phyloP scores from a whole-genome alignment of 2,113 vertebrate species.

The Gavialis gangeticus region DNA sequence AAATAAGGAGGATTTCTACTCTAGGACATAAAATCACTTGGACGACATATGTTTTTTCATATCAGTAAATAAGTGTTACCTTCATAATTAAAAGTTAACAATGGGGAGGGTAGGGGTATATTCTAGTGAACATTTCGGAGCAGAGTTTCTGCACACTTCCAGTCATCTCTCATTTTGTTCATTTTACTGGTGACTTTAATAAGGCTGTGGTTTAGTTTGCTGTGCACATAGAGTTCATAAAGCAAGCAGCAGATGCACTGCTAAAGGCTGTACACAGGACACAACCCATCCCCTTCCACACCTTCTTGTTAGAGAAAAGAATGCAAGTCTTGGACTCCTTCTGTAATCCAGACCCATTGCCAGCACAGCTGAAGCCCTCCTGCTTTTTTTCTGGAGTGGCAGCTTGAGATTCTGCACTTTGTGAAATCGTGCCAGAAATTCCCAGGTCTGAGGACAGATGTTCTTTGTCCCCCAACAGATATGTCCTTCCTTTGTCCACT shows the following conservation, averaged over 20 bases:
- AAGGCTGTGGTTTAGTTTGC: background rate
- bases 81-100: constrained; percentile 1
- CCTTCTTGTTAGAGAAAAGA: background rate
- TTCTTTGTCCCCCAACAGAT: constrained; percentile 64
- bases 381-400: constrained; percentile 46
- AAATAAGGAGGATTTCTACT: background rate
- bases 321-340: background rate
- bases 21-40: background rate
- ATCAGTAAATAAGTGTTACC: background rate
- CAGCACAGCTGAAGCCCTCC: background rate
- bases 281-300: background rate
- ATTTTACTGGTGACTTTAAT: constrained; percentile 19
- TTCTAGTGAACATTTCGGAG: background rate
- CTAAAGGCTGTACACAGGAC: constrained; percentile 13
- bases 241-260: constrained; percentile 43
- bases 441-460: constrained; percentile 47
- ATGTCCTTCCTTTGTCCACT: constrained; percentile 34
- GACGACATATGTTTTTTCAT: background rate
- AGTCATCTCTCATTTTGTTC: background rate
- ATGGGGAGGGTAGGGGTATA: background rate
- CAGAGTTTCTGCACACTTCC: background rate
- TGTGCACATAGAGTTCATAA: constrained; percentile 8
- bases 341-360: background rate
- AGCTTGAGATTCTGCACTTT: constrained; percentile 61
- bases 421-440: constrained; percentile 41